A percentile compares a stretch with the other conserved stretches of the same genome.
Evolutionary conservation across 2,113 vertebrate genomes (phyloP).

Genomic region (Empidonax alnorum): DNA sequence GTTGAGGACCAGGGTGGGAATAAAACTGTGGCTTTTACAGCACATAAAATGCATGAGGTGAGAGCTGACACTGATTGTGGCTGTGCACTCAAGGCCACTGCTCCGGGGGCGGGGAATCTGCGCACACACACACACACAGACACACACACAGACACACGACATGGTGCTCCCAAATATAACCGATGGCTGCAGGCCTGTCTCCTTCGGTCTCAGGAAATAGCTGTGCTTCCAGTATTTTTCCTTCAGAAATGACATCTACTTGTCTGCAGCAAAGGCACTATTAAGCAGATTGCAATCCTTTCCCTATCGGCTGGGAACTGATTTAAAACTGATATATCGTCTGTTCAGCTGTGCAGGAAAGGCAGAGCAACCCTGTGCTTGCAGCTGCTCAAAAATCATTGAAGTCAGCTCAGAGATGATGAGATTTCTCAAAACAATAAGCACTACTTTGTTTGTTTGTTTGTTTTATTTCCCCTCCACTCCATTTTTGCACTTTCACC

Average conservation of each 20-base stretch:
- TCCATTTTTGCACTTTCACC: background rate
- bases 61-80: background rate
- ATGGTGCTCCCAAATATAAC: rapidly evolving
- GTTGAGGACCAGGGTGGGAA: background rate
- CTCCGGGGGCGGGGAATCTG: background rate
- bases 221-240: background rate
- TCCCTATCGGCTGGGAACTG: background rate
- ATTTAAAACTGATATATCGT: background rate
- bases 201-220: background rate
- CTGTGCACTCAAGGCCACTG: background rate
- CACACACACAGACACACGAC: background rate
- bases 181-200: background rate
- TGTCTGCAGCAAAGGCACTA: background rate
- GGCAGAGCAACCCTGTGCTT: background rate
- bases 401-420: background rate
- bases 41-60: background rate
- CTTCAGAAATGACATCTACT: background rate
- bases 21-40: background rate
- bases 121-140: background rate
- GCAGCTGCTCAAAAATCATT: background rate
- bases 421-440: background rate
- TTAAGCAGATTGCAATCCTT: background rate
- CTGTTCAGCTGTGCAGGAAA: background rate
- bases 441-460: background rate
- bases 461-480: background rate